Percentiles rank a stretch among this genome's conserved stretches.
phyloP scores from a whole-genome alignment of 2,888 invertebrate species.

The Drosophila cracens region DNA sequence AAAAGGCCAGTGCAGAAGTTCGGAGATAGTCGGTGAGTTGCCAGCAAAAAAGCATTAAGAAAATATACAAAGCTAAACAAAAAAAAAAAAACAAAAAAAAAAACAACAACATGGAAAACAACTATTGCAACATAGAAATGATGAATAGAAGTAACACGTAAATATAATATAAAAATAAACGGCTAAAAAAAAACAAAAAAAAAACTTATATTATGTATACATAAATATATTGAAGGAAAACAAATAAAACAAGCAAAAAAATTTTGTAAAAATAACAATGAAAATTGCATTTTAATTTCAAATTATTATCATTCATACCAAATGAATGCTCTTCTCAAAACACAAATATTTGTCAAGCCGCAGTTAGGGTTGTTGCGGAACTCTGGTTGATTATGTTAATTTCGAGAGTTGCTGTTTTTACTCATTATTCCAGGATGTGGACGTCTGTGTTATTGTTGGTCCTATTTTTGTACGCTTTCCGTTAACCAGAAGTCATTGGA shows the following conservation, averaged over 20 bases:
- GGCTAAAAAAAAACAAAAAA: conserved; percentile 51
- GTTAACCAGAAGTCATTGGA: conserved; percentile 12
- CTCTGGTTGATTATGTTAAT: not conserved
- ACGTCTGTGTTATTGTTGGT: conserved; percentile 12
- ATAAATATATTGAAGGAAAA: conserved; percentile 81
- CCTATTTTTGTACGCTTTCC: conserved; percentile 2
- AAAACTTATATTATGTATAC: conserved; percentile 80
- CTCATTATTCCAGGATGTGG: conserved; percentile 3
- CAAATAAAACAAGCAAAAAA: conserved; percentile 78
- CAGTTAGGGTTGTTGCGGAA: not conserved
- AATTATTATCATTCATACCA: not conserved
- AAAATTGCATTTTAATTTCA: conserved; percentile 27
- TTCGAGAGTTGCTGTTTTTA: not conserved
- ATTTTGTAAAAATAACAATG: conserved; percentile 76
- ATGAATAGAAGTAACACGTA: conserved; percentile 68
- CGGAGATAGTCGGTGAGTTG: conserved; percentile 26
- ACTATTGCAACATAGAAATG: conserved; percentile 72
- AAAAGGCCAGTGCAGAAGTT: conserved; percentile 28
- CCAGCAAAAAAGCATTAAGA: conserved; percentile 52
- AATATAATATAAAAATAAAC: conserved; percentile 60
- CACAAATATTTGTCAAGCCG: not conserved
- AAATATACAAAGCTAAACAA: conserved; percentile 65
- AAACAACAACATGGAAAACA: conserved; percentile 50
- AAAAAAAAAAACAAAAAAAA: conserved; percentile 19
- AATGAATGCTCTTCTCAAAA: not conserved